phyloP scores from a whole-genome alignment of 2,797 vertebrate species.

The Clangula hyemalis region DNA sequence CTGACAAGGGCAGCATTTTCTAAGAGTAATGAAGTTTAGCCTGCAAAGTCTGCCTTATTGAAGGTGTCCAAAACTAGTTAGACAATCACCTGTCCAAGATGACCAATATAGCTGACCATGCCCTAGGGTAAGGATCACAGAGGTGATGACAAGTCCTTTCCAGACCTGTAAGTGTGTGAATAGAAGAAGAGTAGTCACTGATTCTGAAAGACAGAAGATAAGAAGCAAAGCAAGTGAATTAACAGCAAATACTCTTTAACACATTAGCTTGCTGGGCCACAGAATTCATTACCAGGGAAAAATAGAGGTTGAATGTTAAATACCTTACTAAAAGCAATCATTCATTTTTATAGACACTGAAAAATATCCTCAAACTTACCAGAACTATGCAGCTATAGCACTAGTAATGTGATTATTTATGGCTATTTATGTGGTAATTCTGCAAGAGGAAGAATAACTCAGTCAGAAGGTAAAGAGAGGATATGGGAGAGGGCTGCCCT shows the following conservation, averaged over 20 bases:
- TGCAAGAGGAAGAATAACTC: not conserved
- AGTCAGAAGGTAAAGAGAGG: not conserved
- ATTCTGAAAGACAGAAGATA: conserved; percentile 16
- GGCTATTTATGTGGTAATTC: not conserved
- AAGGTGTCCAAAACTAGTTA: not conserved
- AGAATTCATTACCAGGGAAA: conserved; percentile 36
- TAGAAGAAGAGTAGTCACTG: not conserved
- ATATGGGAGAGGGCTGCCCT: not conserved
- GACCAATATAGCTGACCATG: not conserved
- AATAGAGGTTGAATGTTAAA: conserved; percentile 42
- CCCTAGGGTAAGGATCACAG: not conserved
- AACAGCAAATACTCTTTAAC: not conserved
- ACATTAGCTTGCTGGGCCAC: not conserved
- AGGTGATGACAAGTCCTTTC: not conserved
- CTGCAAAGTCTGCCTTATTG: not conserved
- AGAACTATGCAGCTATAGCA: not conserved
- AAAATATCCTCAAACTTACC: conserved; percentile 29
- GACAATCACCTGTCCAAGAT: not conserved
- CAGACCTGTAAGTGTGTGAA: not conserved
- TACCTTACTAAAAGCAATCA: not conserved
- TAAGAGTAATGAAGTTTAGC: conserved; percentile 5
- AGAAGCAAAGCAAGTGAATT: conserved; percentile 12
- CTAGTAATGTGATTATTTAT: not conserved
- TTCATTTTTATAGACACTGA: conserved; percentile 11
- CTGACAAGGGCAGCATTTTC: not conserved